These are phyloP conservation scores for Tridacna crocea DNA, from an alignment of 2,888 invertebrate species.

Conservation along the genomic window DNA sequence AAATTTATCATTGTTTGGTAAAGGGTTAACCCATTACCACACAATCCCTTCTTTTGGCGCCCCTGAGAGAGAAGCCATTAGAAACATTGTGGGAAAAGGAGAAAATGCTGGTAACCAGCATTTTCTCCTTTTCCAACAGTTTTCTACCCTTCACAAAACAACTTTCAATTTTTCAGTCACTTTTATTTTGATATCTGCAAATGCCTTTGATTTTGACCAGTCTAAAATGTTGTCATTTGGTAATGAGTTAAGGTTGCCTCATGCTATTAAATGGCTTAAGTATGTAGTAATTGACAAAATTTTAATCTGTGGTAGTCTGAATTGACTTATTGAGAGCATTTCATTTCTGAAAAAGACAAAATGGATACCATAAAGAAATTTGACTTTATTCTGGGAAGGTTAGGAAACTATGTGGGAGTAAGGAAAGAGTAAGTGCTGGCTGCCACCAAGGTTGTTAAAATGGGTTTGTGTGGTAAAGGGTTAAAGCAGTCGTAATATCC, in stretches of 20 bases:
- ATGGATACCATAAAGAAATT: no score
- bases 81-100: constrained; percentile 9
- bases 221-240: neutral
- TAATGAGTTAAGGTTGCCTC: no score
- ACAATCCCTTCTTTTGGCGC: neutral
- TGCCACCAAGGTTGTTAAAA: neutral
- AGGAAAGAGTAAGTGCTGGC: no score
- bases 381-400: no score
- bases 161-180: neutral
- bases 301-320: no score
- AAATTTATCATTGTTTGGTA: no score
- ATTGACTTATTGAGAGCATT: no score
- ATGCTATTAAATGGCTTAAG: no score
- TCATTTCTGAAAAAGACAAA: no score
- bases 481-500: neutral
- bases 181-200: neutral
- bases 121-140: constrained; percentile 4
- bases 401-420: no score
- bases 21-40: neutral
- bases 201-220: neutral
- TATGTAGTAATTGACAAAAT: no score
- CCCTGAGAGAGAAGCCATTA: no score
- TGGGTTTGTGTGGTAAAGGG: neutral
- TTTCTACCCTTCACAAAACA: neutral
- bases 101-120: constrained; percentile 13